Base-by-base conservation (phyloP, 2,888 invertebrate genomes). In the Perizoma affinitatum region DNA sequence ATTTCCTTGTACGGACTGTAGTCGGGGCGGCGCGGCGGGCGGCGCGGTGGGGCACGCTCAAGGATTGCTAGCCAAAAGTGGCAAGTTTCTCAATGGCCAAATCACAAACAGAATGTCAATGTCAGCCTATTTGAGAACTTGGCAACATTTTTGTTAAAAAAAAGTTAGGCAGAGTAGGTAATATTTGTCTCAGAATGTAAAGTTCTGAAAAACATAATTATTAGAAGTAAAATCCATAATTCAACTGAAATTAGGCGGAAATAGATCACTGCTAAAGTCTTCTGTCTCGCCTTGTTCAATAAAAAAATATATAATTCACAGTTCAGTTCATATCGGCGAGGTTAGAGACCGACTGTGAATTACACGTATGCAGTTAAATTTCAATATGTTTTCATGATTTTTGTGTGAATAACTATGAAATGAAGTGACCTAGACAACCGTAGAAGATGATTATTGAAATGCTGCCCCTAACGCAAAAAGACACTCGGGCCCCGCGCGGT, bases 401-500 rank as follows among this genome's bases (percentile, higher is more conserved):
- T 75, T 79, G 76, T 77, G 79, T 75, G 74, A 76, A 78, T 80
- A 71, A 69, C 72, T 70, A 68, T 84, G 88, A 86, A 83, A 91
- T 88, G 87, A 87, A 85, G 82, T 86, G 84, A 87, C 72, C 64
- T 76, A 63, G 62, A 70, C 67, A 73, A 65, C 73, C 52, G 70
- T 62, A 65, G 63, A 75, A 71, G 57, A 72, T 67, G 65, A 70
- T 63, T 76, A 67, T 76, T 70, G 93, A 82, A 76, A 96, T 97
- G 96, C 93, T 97, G 86, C 97, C 97, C 66, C 84, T 96, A 67
- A 95, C 94, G 64, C 95, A 96, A 84, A 96, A 95, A 83, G 96
- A 97, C 84, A 94, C 94, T 52, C 80, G 86, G 56, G 66, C 74
- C 59, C 73, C 93, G 93, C 80, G 95, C 93, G 77, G 93, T 93